Base-by-base conservation (phyloP, 2,888 invertebrate genomes). In the Hymenopus coronatus region DNA sequence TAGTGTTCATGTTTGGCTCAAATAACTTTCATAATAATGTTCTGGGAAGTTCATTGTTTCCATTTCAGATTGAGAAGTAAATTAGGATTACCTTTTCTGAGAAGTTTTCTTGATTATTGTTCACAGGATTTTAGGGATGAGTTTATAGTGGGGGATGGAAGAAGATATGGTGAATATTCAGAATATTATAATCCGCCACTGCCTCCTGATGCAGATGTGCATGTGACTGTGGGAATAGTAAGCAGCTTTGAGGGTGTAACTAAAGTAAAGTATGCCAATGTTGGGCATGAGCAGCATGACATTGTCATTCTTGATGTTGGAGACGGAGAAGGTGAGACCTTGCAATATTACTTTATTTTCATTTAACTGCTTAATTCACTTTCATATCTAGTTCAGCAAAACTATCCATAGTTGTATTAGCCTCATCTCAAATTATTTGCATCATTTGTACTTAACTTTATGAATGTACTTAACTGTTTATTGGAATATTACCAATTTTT, bases 101-200 rank as follows among this genome's bases (percentile, higher is more conserved):
- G 7, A 30, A 90, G 20, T 70, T 70, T 70, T 20, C 40, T 3
- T 89, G 46, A 88, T 82, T 88, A 86, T 92, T 92, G 82, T 91
- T 87, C 82, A 20, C 30, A 94, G 92, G 95, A 95, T 90, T 94
- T 96, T 15, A 93, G 95, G 84, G 94, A 95, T 91, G 94, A 94
- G 88, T 98, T 98, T 93, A 94, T 95, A 0, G 95, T 98, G 84
- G 98, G 98, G 8, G 97, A 98, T 93, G 95, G 95, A 15, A 94
- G 94, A 90, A 95, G 93, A 6, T 97, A 98, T 92, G 96, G 97
- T 90, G 95, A 95, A 0, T 98, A 96, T 92, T 9, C 9, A 0
- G 54, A 70, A 20, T 70, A 70, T 70, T 95, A 95, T 91, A 98
- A 98, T 94, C 96, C 95, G 3, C 97, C 97, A 0, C 92, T 98